Evolutionary conservation across 2,113 vertebrate genomes (phyloP).

Genomic region (cat (Felis catus)): DNA sequence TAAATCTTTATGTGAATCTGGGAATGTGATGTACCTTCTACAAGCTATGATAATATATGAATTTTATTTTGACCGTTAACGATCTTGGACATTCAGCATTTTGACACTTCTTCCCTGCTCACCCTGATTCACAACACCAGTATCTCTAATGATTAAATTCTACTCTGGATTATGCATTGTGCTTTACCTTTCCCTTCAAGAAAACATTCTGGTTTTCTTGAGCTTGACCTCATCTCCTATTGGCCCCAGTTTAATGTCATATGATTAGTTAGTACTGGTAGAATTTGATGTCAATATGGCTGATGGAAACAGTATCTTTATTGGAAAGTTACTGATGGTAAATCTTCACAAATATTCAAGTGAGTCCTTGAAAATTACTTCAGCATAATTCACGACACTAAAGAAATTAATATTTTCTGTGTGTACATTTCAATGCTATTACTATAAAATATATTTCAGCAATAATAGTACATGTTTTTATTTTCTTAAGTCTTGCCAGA

Average conservation of each 20-base stretch:
- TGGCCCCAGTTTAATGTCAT: background rate
- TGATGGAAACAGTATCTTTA: background rate
- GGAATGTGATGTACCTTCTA: background rate
- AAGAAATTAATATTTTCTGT: background rate
- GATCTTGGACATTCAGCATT: background rate
- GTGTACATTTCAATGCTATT: background rate
- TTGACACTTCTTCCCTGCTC: background rate
- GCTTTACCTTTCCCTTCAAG: background rate
- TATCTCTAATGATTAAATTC: background rate
- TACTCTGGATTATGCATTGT: background rate
- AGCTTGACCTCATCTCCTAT: background rate
- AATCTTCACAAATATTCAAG: background rate
- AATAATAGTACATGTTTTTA: background rate
- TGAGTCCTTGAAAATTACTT: background rate
- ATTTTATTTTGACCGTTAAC: background rate
- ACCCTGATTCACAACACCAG: accelerated
- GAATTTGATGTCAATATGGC: background rate
- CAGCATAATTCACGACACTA: background rate
- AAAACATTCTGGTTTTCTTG: background rate
- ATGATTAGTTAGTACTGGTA: background rate
- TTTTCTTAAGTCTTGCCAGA: background rate
- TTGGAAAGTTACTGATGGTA: background rate
- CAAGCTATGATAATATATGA: background rate
- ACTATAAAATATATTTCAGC: background rate
- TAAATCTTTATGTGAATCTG: background rate